A percentile compares a stretch with the other conserved stretches of the same genome.
Evolutionary conservation across 2,888 invertebrate species (phyloP).

Genomic region (Erynnis tages): DNA sequence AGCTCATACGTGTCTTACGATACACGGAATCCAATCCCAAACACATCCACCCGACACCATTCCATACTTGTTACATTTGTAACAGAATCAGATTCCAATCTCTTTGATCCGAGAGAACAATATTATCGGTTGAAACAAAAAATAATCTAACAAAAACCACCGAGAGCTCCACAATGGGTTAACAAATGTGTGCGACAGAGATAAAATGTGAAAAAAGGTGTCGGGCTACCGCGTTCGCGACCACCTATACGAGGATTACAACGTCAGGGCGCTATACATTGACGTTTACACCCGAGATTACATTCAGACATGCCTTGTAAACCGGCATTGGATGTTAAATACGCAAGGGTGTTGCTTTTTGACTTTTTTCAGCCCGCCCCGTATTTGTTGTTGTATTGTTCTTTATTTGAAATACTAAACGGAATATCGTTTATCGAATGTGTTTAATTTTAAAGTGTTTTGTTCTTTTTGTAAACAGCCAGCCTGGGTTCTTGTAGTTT

Average conservation of each 20-base stretch:
- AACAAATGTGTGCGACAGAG: constrained; percentile 50
- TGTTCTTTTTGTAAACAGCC: constrained; percentile 7
- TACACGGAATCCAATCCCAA: constrained; percentile 26
- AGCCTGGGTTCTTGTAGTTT: constrained; percentile 1
- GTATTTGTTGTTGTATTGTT: constrained; percentile 27
- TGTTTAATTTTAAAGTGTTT: constrained; percentile 22
- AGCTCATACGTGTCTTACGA: constrained; percentile 9
- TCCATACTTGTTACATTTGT: constrained; percentile 38
- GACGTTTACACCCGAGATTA: constrained; percentile 41
- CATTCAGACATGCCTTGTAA: constrained; percentile 33
- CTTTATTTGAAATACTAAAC: constrained; percentile 30
- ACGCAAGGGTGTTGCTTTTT: constrained; percentile 25
- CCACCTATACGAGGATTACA: constrained; percentile 38
- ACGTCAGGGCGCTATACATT: constrained; percentile 40
- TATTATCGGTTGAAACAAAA: constrained; percentile 59
- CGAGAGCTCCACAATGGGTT: constrained; percentile 50
- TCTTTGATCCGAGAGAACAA: constrained; percentile 56
- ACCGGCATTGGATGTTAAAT: constrained; percentile 41
- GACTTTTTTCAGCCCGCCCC: constrained; percentile 17
- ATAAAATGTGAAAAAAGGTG: constrained; percentile 37
- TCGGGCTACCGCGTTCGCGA: constrained; percentile 34
- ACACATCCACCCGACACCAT: constrained; percentile 30
- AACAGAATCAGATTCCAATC: constrained; percentile 56
- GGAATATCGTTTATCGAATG: constrained; percentile 29
- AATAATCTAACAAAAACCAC: constrained; percentile 47